Evolutionary conservation across 2,797 vertebrate genomes (phyloP).

Genomic region (Fistularia commersonii): DNA sequence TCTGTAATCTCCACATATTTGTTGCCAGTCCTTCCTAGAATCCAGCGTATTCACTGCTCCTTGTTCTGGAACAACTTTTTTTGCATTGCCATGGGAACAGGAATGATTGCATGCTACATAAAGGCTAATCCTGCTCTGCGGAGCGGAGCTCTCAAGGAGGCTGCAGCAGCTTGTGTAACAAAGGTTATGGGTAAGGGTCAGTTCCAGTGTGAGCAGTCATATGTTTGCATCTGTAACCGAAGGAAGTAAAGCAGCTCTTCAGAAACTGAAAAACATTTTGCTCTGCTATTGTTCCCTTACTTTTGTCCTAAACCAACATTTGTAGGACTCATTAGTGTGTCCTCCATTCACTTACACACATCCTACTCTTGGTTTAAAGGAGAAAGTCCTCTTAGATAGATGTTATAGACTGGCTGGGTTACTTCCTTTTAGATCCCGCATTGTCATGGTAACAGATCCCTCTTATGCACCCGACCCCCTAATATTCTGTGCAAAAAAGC

Average conservation of each 20-base stretch:
- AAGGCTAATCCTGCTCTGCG: conserved; percentile 3
- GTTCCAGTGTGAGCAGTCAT: conserved; percentile 3
- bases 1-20: no score
- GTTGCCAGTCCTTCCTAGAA: background rate
- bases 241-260: background rate
- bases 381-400: no score
- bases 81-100: conserved; percentile 39
- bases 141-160: conserved; percentile 15
- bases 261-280: background rate
- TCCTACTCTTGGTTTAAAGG: no score
- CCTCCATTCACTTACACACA: no score
- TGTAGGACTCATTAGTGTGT: no score
- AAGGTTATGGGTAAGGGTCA: conserved; percentile 7
- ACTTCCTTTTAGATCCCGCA: background rate
- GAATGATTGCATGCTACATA: conserved; percentile 14
- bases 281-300: no score
- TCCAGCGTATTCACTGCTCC: conserved; percentile 6
- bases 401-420: no score
- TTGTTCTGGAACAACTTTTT: conserved; percentile 22
- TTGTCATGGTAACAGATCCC: background rate
- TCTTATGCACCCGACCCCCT: background rate
- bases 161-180: conserved; percentile 13
- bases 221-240: background rate
- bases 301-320: no score
- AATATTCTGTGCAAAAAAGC: background rate